These are phyloP conservation scores for Porites evermanni DNA, from an alignment of 92 coral and sea anemone species.

Conservation along the genomic window DNA sequence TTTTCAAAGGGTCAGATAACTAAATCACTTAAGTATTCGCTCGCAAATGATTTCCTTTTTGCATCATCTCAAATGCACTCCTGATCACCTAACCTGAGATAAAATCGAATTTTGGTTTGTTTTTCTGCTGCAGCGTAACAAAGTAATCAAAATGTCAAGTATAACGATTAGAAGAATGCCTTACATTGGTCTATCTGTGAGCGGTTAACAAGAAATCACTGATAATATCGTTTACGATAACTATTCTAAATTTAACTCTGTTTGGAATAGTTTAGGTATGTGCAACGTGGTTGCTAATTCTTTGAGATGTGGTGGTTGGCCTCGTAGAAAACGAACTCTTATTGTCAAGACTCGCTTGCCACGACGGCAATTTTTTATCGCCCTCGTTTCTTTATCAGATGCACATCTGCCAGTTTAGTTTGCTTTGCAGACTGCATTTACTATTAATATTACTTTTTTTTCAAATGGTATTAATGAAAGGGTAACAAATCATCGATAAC, in stretches of 20 bases:
- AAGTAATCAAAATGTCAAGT: conserved; percentile 14
- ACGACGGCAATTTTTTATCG: no score
- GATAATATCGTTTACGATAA: conserved; percentile 21
- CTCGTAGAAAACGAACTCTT: no score
- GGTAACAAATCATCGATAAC: conserved; percentile 17
- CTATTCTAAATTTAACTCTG: conserved; percentile 6
- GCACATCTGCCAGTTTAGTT: no score
- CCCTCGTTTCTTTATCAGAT: no score
- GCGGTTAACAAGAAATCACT: background rate
- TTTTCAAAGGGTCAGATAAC: background rate
- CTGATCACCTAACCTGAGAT: conserved; percentile 25
- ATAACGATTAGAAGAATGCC: background rate
- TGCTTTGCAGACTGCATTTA: no score
- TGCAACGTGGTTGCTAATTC: background rate
- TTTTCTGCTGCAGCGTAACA: background rate
- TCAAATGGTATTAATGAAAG: conserved; percentile 1
- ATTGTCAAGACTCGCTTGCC: no score
- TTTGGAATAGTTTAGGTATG: background rate
- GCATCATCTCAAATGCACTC: background rate
- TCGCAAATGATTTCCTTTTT: background rate
- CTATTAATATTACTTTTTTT: background rate
- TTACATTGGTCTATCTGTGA: conserved; percentile 1
- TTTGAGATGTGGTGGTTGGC: no score
- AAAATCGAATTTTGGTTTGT: conserved; percentile 18
- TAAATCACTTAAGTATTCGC: background rate